Evolutionary conservation across 2,888 invertebrate genomes (phyloP).

Genomic region (Nomada fabriciana): DNA sequence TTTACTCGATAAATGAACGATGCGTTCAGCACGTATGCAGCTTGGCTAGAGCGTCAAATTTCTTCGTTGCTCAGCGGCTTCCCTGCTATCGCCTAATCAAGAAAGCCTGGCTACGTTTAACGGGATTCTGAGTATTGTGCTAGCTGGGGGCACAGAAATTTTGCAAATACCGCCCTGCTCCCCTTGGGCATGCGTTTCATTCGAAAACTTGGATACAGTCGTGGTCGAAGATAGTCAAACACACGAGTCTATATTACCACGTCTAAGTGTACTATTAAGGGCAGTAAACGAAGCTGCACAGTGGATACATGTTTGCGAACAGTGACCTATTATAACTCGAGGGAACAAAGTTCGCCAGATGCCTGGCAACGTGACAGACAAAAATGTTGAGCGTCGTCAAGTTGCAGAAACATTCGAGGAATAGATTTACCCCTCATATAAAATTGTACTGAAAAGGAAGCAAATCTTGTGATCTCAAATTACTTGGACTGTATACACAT

Average conservation of each 20-base stretch:
- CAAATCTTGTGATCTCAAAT: no score
- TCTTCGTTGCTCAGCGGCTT: not conserved
- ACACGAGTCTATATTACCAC: conserved; percentile 35
- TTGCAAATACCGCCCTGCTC: not conserved
- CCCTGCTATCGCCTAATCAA: conserved; percentile 8
- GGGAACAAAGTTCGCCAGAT: conserved; percentile 56
- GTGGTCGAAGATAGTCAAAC: conserved; percentile 43
- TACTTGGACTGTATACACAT: no score
- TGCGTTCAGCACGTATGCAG: not conserved
- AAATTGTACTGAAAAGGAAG: no score
- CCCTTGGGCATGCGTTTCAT: conserved; percentile 24
- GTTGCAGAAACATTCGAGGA: no score
- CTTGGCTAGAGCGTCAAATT: not conserved
- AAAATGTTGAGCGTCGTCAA: conserved; percentile 36
- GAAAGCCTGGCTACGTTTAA: not conserved
- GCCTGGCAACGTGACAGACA: conserved; percentile 55
- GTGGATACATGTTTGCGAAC: conserved; percentile 51
- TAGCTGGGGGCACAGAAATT: not conserved
- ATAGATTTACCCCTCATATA: no score
- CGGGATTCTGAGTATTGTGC: not conserved
- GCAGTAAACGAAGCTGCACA: conserved; percentile 40
- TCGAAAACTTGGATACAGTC: conserved; percentile 45
- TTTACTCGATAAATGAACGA: not conserved
- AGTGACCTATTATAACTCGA: conserved; percentile 53
- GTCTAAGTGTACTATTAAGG: conserved; percentile 35